Evolutionary conservation across 2,113 vertebrate genomes (phyloP).

Genomic region (Psephotus haematonotus): DNA sequence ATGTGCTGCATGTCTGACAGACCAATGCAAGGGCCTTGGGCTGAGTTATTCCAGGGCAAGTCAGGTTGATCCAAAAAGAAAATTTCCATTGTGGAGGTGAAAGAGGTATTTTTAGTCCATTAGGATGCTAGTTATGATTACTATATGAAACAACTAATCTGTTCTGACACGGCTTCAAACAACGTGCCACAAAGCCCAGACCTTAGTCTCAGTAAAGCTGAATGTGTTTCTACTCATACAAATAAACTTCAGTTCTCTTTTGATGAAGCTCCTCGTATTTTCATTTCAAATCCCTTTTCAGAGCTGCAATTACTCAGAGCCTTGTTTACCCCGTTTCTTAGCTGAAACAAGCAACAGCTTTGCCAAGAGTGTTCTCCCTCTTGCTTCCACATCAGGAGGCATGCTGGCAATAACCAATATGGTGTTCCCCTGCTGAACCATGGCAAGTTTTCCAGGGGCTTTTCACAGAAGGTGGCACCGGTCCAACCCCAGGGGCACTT

Average conservation of each 20-base stretch:
- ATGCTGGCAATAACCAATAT: not conserved
- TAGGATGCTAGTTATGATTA: conserved; percentile 35
- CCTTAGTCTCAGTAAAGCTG: not conserved
- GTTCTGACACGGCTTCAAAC: conserved; percentile 28
- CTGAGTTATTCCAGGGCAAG: not conserved
- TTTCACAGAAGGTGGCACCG: not conserved
- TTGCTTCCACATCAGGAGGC: not conserved
- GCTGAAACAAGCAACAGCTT: conserved; percentile 40
- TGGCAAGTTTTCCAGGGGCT: not conserved
- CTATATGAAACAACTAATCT: conserved; percentile 28
- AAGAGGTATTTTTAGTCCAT: conserved; percentile 9
- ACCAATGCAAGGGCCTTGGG: not conserved
- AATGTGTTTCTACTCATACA: not conserved
- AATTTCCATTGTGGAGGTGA: not conserved
- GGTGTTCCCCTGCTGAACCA: not conserved
- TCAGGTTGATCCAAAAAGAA: not conserved
- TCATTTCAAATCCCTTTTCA: conserved; percentile 38
- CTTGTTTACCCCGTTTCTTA: conserved; percentile 59
- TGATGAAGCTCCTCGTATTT: conserved; percentile 42
- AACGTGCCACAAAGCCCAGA: not conserved
- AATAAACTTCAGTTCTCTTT: conserved; percentile 16
- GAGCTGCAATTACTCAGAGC: conserved; percentile 37
- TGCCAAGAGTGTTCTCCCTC: not conserved
- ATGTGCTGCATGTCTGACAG: not conserved
- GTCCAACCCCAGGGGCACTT: not conserved